Conservation (phyloP, 92 coral and sea anemone genomes). For the Actinostola sp. region DNA sequence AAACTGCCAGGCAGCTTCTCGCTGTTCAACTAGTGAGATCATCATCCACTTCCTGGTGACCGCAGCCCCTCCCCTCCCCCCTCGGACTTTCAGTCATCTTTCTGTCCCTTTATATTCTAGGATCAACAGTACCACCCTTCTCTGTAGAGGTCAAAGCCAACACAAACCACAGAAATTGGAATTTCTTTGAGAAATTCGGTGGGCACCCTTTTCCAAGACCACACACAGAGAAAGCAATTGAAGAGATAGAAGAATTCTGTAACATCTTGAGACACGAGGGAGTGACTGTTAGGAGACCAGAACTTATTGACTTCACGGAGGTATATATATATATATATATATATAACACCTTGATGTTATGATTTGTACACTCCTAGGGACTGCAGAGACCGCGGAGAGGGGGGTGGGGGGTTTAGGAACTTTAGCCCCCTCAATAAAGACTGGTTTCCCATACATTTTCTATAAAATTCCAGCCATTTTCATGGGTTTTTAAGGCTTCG, state of each 20-base stretch:
- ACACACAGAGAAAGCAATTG: constrained; percentile 38
- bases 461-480: too few species aligned
- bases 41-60: too few species aligned
- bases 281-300: constrained; percentile 57
- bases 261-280: constrained; percentile 54
- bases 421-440: too few species aligned
- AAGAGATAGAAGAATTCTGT: constrained; percentile 57
- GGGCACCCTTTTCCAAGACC: constrained; percentile 56
- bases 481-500: too few species aligned
- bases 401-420: too few species aligned
- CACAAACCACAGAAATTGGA: constrained; percentile 28
- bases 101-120: neutral
- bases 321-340: constrained; percentile 20
- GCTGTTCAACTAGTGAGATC: too few species aligned
- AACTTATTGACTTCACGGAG: constrained; percentile 48
- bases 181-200: constrained; percentile 39
- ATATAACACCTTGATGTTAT: neutral
- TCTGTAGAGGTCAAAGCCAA: constrained; percentile 53
- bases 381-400: neutral
- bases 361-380: neutral
- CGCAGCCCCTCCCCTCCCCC: too few species aligned
- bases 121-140: constrained; percentile 47
- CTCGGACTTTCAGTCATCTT: neutral
- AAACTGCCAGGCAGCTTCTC: too few species aligned
- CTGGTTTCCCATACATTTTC: too few species aligned